phyloP scores from a whole-genome alignment of 2,888 invertebrate genomes.

The Linyphia triangularis region DNA sequence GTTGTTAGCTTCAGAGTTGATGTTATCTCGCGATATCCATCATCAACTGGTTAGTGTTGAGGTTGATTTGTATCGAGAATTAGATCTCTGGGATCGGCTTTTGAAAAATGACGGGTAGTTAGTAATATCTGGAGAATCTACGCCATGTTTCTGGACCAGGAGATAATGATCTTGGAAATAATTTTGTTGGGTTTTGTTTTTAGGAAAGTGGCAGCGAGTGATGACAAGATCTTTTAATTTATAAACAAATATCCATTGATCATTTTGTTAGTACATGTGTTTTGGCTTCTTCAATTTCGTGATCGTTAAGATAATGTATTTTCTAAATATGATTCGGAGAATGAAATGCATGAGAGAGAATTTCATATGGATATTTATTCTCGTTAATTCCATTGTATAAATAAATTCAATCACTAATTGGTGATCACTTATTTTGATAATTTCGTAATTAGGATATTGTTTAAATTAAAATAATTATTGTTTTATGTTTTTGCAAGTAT shows the following conservation, averaged over 20 bases:
- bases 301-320: background rate
- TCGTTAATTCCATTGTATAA: too few relatives aligned
- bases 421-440: too few relatives aligned
- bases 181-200: slow-evolving; percentile 6
- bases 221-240: slow-evolving; percentile 36
- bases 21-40: slow-evolving; percentile 34
- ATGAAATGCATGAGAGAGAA: too few relatives aligned
- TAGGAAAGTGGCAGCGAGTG: background rate
- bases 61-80: slow-evolving; percentile 4
- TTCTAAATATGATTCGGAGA: background rate
- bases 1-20: background rate
- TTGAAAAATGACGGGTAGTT: slow-evolving; percentile 55
- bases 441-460: too few relatives aligned
- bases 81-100: slow-evolving; percentile 16
- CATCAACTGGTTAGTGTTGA: slow-evolving; percentile 4
- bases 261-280: background rate
- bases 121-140: slow-evolving; percentile 34
- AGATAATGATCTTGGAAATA: slow-evolving; percentile 28
- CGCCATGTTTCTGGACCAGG: background rate
- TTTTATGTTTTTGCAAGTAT: too few relatives aligned
- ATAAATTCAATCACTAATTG: too few relatives aligned
- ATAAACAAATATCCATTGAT: background rate
- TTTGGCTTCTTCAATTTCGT: background rate
- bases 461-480: too few relatives aligned
- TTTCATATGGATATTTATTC: too few relatives aligned